Conservation (phyloP, 1,140 invertebrate genomes). For the Drosophila mauritiana region DNA sequence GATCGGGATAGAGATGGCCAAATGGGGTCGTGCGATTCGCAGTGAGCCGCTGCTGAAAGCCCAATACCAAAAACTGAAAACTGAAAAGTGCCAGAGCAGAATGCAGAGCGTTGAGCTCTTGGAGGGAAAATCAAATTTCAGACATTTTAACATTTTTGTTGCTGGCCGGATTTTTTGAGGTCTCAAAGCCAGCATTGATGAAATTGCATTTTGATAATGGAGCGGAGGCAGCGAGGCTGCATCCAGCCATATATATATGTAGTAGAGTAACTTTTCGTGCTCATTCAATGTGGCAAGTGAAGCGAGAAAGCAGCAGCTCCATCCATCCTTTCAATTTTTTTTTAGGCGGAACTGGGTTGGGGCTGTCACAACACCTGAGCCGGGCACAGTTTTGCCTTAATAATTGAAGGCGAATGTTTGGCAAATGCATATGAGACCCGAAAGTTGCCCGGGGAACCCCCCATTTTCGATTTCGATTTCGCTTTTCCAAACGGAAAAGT, state of each 20-base stretch:
- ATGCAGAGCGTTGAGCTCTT: conserved; percentile 30
- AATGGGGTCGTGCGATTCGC: conserved; percentile 13
- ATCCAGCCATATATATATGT: neutral
- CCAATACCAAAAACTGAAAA: conserved; percentile 16
- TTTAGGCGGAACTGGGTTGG: neutral
- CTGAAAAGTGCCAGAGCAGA: conserved; percentile 21
- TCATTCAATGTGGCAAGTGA: conserved; percentile 57
- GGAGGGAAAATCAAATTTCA: conserved; percentile 72
- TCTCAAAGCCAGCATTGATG: conserved; percentile 65
- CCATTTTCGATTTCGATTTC: neutral
- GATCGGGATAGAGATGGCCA: neutral
- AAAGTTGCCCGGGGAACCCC: conserved; percentile 4
- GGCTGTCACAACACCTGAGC: conserved; percentile 44
- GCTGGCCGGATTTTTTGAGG: conserved; percentile 56
- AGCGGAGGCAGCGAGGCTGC: conserved; percentile 20
- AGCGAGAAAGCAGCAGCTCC: conserved; percentile 56
- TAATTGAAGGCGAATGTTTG: conserved; percentile 47
- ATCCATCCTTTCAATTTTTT: conserved; percentile 14
- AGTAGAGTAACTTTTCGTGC: conserved; percentile 38
- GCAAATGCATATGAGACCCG: conserved; percentile 30
- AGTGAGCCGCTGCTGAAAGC: conserved; percentile 27
- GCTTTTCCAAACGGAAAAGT: conserved; percentile 16
- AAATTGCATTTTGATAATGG: conserved; percentile 72
- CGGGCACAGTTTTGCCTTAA: conserved; percentile 36
- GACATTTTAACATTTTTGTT: conserved; percentile 57